A percentile compares a stretch with the other conserved stretches of the same genome.
Evolutionary conservation across 1,140 invertebrate species (phyloP).

Genomic region (Archivesica marissinica): DNA sequence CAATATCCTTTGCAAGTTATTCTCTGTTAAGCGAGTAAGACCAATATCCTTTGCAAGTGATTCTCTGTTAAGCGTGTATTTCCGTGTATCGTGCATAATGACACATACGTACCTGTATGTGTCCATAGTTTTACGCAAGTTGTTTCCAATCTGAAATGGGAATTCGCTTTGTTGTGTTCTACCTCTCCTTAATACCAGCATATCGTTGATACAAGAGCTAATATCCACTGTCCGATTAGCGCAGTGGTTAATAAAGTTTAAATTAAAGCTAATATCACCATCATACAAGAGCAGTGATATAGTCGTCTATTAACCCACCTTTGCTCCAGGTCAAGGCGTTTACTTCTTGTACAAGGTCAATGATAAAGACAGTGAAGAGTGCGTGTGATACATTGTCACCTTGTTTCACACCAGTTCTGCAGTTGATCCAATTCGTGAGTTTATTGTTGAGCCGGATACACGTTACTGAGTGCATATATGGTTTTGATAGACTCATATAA

Average conservation of each 20-base stretch:
- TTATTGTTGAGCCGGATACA: not conserved
- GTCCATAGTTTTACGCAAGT: too few species aligned
- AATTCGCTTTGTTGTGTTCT: not conserved
- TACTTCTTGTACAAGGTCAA: not conserved
- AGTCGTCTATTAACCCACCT: not conserved
- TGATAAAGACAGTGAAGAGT: not conserved
- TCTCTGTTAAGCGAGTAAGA: too few species aligned
- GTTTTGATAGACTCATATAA: not conserved
- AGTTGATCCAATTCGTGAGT: not conserved
- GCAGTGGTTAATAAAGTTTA: too few species aligned
- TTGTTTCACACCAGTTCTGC: not conserved
- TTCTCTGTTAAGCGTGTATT: too few species aligned
- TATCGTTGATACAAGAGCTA: too few species aligned
- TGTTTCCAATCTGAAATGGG: too few species aligned
- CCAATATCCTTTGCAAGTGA: too few species aligned
- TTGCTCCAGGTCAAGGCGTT: not conserved
- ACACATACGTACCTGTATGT: not conserved
- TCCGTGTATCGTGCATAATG: too few species aligned
- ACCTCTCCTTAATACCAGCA: too few species aligned
- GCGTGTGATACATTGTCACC: not conserved
- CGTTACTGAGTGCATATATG: not conserved
- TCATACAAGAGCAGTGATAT: not conserved
- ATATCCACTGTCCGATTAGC: too few species aligned
- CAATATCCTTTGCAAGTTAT: too few species aligned
- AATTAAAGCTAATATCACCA: not conserved